Conservation (phyloP, 2,113 vertebrate species). For the Tursiops truncatus region DNA sequence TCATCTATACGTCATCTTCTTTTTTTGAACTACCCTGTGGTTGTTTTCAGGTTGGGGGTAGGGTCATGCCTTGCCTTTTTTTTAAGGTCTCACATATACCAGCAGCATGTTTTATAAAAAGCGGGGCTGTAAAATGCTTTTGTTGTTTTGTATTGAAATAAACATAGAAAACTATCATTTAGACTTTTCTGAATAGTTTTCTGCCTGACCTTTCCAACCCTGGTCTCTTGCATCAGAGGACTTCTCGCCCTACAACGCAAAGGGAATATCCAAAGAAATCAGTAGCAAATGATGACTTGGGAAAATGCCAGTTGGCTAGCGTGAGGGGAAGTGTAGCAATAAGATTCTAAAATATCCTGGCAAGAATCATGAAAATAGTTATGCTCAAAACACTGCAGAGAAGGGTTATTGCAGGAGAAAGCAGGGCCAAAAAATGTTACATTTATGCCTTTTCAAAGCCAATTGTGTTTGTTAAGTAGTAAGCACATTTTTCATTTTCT, state of each 20-base stretch:
- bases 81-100: background rate
- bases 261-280: background rate
- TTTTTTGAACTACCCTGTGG: background rate
- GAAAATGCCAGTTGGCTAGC: background rate
- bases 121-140: background rate
- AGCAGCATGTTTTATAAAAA: background rate
- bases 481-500: background rate
- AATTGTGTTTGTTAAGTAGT: background rate
- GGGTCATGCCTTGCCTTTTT: background rate
- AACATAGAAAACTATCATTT: background rate
- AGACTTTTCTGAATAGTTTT: background rate
- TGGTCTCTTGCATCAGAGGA: rapidly evolving
- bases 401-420: background rate
- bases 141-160: background rate
- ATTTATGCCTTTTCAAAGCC: slow-evolving; percentile 20
- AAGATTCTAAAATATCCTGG: background rate
- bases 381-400: background rate
- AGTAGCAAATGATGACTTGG: background rate
- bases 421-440: background rate
- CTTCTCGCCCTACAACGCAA: rapidly evolving
- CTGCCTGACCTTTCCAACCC: rapidly evolving
- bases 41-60: background rate
- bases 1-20: background rate
- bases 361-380: background rate
- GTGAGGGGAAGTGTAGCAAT: background rate